phyloP scores from a whole-genome alignment of 2,113 vertebrate species.

The Beaufortia kweichowensis region DNA sequence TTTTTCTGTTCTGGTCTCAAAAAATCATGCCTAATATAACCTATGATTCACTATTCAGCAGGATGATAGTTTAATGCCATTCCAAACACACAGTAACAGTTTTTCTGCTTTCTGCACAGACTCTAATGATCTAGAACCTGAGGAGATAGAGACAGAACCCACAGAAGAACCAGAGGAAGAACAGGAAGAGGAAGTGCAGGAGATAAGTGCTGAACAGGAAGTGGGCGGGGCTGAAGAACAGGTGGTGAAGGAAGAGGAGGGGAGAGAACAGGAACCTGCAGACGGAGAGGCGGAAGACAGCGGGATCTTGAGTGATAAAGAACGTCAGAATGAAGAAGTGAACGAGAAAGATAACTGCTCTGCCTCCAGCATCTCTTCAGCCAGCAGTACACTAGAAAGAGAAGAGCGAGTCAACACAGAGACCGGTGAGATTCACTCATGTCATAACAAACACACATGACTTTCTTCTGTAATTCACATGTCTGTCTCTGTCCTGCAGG shows the following conservation, averaged over 20 bases:
- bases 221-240: slow-evolving; percentile 50
- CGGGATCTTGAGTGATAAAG: slow-evolving; percentile 90
- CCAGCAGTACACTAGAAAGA: slow-evolving; percentile 94
- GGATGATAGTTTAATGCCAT: neutral
- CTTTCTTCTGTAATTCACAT: neutral
- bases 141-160: slow-evolving; percentile 36
- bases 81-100: neutral
- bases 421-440: slow-evolving; percentile 73
- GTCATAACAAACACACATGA: too few species aligned
- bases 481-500: slow-evolving; percentile 65
- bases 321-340: slow-evolving; percentile 92
- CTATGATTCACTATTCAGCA: too few species aligned
- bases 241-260: slow-evolving; percentile 66
- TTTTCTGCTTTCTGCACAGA: slow-evolving; percentile 41
- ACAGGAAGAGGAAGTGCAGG: slow-evolving; percentile 58
- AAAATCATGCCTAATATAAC: too few species aligned
- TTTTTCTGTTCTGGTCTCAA: too few species aligned
- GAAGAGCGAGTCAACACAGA: slow-evolving; percentile 83
- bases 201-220: slow-evolving; percentile 59
- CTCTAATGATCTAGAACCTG: slow-evolving; percentile 40
- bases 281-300: slow-evolving; percentile 78
- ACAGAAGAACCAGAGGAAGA: slow-evolving; percentile 45
- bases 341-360: slow-evolving; percentile 96
- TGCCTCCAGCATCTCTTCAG: slow-evolving; percentile 87
- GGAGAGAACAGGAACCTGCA: slow-evolving; percentile 51